Percentiles rank a stretch among this genome's conserved stretches.
Conservation (phyloP, 2,797 vertebrate genomes). For the Heliangelus exortis region DNA sequence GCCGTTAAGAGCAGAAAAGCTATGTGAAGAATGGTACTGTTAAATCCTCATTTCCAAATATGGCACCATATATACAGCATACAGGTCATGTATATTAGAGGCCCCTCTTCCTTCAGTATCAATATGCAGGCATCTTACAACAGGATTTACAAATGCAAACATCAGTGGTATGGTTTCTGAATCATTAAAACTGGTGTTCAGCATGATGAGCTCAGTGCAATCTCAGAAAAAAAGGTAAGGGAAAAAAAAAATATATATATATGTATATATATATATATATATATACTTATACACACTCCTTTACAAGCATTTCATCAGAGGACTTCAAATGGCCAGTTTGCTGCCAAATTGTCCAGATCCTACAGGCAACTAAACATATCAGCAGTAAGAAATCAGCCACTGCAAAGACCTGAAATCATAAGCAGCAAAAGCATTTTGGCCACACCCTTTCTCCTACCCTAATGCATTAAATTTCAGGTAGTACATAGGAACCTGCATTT, state of each 20-base stretch:
- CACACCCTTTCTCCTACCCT: constrained; percentile 44
- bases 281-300: background rate
- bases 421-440: background rate
- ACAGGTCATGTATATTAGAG: background rate
- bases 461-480: background rate
- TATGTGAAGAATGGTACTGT: constrained; percentile 33
- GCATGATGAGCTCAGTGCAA: background rate
- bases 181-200: accelerated
- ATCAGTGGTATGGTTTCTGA: background rate
- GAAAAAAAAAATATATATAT: too few species aligned
- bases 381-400: background rate
- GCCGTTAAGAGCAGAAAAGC: constrained; percentile 17
- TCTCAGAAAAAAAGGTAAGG: background rate
- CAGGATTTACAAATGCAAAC: background rate
- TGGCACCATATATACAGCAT: background rate
- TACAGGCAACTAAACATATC: background rate
- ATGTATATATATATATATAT: too few species aligned
- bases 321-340: background rate
- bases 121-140: background rate
- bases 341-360: background rate
- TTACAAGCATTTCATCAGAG: accelerated
- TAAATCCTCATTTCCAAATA: constrained; percentile 39
- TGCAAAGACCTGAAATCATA: background rate
- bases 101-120: background rate
- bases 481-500: background rate